Conservation (phyloP, 2,113 vertebrate species). For the Oxygymnocypris stewartii region DNA sequence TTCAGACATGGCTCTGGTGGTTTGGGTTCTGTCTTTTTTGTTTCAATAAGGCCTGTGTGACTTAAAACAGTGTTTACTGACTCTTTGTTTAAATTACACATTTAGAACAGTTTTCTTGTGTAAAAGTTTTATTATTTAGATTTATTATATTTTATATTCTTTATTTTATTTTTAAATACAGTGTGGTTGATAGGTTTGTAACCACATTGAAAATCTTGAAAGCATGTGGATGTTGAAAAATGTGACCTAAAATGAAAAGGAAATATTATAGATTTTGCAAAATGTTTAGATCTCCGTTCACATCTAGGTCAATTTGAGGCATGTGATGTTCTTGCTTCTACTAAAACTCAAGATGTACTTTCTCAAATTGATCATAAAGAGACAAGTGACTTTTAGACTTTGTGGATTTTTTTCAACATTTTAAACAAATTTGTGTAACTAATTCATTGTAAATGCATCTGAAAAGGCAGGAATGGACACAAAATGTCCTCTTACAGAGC, state of each 20-base stretch:
- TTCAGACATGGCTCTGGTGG: slow-evolving; percentile 6
- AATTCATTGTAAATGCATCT: not conserved
- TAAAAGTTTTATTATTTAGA: not conserved
- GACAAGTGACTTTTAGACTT: not conserved
- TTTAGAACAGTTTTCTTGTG: not conserved
- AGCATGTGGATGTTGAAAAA: not conserved
- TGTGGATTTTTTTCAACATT: no score
- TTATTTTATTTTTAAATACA: not conserved
- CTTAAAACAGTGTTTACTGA: not conserved
- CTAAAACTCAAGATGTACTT: not conserved
- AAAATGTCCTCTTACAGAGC: slow-evolving; percentile 24
- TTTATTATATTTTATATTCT: not conserved
- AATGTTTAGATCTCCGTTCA: not conserved
- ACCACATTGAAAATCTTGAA: not conserved
- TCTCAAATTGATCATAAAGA: not conserved
- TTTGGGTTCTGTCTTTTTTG: not conserved
- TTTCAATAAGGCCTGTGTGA: not conserved
- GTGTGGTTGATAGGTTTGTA: not conserved
- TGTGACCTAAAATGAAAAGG: not conserved
- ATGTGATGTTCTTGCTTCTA: not conserved
- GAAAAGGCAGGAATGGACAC: slow-evolving; percentile 12
- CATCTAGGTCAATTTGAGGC: not conserved
- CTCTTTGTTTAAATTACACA: not conserved
- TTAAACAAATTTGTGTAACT: not conserved
- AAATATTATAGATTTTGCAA: not conserved